Evolutionary conservation across 2,797 vertebrate species (phyloP).

Genomic region (Amphiprion clarkii): DNA sequence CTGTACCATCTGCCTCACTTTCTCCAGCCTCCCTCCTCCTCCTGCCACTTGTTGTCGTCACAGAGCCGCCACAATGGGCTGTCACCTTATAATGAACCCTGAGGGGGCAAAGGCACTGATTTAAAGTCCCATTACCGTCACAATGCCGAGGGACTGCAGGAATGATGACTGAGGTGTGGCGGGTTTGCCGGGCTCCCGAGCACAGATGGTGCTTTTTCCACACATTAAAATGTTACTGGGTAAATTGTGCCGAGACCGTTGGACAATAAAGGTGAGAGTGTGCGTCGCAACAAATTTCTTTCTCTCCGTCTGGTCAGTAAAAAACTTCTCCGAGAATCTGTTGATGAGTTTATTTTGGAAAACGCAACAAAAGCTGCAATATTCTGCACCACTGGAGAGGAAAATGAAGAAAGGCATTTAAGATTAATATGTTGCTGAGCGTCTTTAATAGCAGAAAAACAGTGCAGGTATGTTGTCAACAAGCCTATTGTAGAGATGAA

Average conservation of each 20-base stretch:
- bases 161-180: slow-evolving; percentile 64
- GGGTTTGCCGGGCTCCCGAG: slow-evolving; percentile 53
- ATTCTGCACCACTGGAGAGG: slow-evolving; percentile 70
- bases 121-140: slow-evolving; percentile 82
- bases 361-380: slow-evolving; percentile 57
- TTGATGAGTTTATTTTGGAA: slow-evolving; percentile 53
- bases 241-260: slow-evolving; percentile 45
- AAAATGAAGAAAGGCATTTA: slow-evolving; percentile 69
- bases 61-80: slow-evolving; percentile 70
- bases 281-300: slow-evolving; percentile 55
- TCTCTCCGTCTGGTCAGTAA: slow-evolving; percentile 60
- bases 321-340: slow-evolving; percentile 51
- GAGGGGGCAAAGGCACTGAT: slow-evolving; percentile 73
- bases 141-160: slow-evolving; percentile 62
- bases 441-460: slow-evolving; percentile 23
- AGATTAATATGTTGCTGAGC: slow-evolving; percentile 42
- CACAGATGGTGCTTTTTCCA: slow-evolving; percentile 77
- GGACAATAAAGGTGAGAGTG: slow-evolving; percentile 57
- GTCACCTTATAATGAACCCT: slow-evolving; percentile 81
- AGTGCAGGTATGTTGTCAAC: slow-evolving; percentile 37
- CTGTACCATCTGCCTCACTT: slow-evolving; percentile 70
- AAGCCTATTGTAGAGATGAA: slow-evolving; percentile 12
- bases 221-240: slow-evolving; percentile 53
- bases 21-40: slow-evolving; percentile 38
- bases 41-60: slow-evolving; percentile 70